Evolutionary conservation across 2,113 vertebrate species (phyloP).

Genomic region (Seriola dumerili): DNA sequence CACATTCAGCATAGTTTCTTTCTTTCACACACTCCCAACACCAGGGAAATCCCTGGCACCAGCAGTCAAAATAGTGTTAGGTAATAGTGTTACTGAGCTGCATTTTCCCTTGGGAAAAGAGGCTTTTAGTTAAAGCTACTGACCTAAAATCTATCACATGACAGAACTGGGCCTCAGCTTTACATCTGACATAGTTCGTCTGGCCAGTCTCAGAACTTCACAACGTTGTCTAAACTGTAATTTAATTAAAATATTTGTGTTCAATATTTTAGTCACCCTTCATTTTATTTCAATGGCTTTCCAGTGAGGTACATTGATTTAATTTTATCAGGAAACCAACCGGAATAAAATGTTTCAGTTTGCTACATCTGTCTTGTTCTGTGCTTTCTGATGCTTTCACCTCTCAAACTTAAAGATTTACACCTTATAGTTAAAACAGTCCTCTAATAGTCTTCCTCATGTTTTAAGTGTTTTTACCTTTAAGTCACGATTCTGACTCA

Average conservation of each 20-base stretch:
- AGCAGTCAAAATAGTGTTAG: background rate
- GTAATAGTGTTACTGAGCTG: slow-evolving; percentile 9
- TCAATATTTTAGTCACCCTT: no score
- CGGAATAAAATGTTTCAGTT: background rate
- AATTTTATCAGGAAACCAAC: background rate
- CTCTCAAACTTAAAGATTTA: background rate
- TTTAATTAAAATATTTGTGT: background rate
- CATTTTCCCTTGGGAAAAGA: slow-evolving; percentile 39
- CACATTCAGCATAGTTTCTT: background rate
- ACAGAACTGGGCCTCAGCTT: slow-evolving; percentile 1
- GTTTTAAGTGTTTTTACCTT: background rate
- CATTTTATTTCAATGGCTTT: background rate
- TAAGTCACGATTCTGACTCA: background rate
- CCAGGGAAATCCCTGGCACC: slow-evolving; percentile 28
- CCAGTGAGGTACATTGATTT: background rate
- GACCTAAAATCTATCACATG: slow-evolving; percentile 43
- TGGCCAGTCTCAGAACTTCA: background rate
- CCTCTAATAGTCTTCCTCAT: background rate
- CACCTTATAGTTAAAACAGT: background rate
- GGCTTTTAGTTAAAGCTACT: slow-evolving; percentile 19
- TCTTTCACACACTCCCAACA: background rate
- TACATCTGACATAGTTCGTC: background rate
- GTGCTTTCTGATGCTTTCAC: background rate
- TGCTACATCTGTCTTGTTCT: no score
- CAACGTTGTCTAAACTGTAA: background rate